Evolutionary conservation across 2,888 invertebrate species (phyloP), one percentile per base, ranked within the genome.

Genomic region (Drosophila prolongata): DNA sequence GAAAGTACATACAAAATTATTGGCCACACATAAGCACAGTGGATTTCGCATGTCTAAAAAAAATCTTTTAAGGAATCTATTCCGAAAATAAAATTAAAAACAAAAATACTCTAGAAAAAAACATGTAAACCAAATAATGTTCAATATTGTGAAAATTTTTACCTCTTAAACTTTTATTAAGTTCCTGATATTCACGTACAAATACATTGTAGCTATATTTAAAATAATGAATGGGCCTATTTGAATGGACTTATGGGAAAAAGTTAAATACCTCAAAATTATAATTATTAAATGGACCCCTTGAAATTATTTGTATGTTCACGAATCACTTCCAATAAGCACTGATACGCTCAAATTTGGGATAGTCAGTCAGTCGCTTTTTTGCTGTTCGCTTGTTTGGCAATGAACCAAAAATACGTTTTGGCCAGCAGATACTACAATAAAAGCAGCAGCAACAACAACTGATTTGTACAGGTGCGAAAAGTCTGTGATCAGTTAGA

Each of bases 381-480:
- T 43, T 56, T 75, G 34, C 66, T 57, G 64, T 53, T 65, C 37
- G 61, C 74, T 65, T 59, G 74, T 89, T 89, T 89, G 89, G 86
- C 86, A 89, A 71, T 87, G 82, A 77, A 80, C 87, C 89, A 86
- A 89, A 78, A 82, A 73, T 64, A 57, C 60, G 66, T 40, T 44
- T 65, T 65, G 62, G 68, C 62, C 59, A 53, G 30, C 50, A 57
- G 52, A 44, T 40, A 64, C 46, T 42, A 74, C 43, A 78, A 16
- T 50, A 67, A 58, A 42, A 57, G 54, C 35, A 67, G 38, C 52
- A 74, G 71, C 60, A 62, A 75, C 60, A 62, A 68, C 58, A 76
- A 58, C 60, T 66, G 69, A 82, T 75, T 77, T 87, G 76, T 83
- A 76, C 87, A 89, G 88, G 88, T 89, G 88, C 71, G 89, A 89